These are phyloP conservation scores for Sogatella furcifera DNA, from an alignment of 1,140 invertebrate genomes.

Conservation along the genomic window DNA sequence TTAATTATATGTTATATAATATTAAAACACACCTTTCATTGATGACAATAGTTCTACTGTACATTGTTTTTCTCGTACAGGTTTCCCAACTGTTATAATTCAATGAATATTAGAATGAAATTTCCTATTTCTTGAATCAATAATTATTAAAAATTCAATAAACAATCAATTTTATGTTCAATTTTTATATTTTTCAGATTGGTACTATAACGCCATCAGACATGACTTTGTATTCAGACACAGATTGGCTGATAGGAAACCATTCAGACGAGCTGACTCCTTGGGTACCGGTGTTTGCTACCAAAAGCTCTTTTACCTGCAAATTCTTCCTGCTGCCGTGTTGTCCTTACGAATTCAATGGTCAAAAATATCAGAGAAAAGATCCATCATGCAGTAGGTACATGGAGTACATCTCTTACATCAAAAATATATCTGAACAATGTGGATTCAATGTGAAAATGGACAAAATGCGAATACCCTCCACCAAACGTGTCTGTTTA, in stretches of 20 bases:
- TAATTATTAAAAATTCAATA: neutral
- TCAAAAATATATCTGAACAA: slow-evolving; percentile 50
- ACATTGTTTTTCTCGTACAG: no score
- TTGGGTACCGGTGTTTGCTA: slow-evolving; percentile 91
- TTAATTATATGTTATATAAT: no score
- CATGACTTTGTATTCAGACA: slow-evolving; percentile 55
- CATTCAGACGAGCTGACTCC: slow-evolving; percentile 97
- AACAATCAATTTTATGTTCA: neutral
- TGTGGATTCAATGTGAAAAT: slow-evolving; percentile 66
- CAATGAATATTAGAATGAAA: no score
- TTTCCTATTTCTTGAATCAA: no score
- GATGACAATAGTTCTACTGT: no score
- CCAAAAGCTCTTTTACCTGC: slow-evolving; percentile 51
- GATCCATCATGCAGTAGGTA: slow-evolving; percentile 63
- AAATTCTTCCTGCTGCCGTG: slow-evolving; percentile 89
- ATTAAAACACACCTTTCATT: no score
- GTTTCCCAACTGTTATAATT: no score
- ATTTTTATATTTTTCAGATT: slow-evolving; percentile 35
- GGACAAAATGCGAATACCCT: slow-evolving; percentile 89
- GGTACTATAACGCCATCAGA: slow-evolving; percentile 57
- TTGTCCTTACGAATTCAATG: slow-evolving; percentile 84
- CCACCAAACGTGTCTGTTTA: slow-evolving; percentile 83
- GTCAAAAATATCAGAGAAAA: slow-evolving; percentile 63
- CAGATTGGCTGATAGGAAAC: slow-evolving; percentile 95
- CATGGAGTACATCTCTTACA: slow-evolving; percentile 71